Conservation (phyloP, 2,113 vertebrate species). For the Burhinus bistriatus region DNA sequence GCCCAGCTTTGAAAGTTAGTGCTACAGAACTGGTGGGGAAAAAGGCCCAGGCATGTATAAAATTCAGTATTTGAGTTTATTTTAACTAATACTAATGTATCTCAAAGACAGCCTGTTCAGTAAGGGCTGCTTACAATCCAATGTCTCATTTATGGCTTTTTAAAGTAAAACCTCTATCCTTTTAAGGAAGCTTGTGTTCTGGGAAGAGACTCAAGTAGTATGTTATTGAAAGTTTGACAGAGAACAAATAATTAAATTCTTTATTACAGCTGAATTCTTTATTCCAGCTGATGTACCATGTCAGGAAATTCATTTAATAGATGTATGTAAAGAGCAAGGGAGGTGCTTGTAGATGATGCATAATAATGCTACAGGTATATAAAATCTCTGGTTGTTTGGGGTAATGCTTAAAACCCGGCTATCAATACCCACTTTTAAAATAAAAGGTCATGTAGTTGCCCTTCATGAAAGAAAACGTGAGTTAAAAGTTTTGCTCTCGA, state of each 20-base stretch:
- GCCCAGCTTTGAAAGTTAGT: not conserved
- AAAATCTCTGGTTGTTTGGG: not conserved
- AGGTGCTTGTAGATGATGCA: not conserved
- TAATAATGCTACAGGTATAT: not conserved
- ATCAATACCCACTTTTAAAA: not conserved
- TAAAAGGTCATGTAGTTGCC: not conserved
- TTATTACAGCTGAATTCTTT: not conserved
- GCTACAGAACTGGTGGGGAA: not conserved
- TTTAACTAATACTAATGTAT: not conserved
- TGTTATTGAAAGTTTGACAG: not conserved
- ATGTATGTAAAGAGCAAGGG: not conserved
- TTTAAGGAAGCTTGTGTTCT: not conserved
- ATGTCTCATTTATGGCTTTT: constrained; percentile 64
- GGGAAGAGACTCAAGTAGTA: not conserved
- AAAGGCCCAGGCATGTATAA: not conserved
- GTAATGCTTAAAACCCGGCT: not conserved
- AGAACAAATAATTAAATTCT: not conserved
- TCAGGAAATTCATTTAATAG: not conserved
- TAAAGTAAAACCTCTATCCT: not conserved
- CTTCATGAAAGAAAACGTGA: not conserved
- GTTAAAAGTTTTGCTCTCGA: constrained; percentile 44
- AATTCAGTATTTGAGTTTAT: not conserved
- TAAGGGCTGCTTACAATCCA: constrained; percentile 47
- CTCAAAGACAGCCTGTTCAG: not conserved
- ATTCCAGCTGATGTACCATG: constrained; percentile 11